phyloP scores from a whole-genome alignment of 2,888 invertebrate species.

The Melipona bicolor region DNA sequence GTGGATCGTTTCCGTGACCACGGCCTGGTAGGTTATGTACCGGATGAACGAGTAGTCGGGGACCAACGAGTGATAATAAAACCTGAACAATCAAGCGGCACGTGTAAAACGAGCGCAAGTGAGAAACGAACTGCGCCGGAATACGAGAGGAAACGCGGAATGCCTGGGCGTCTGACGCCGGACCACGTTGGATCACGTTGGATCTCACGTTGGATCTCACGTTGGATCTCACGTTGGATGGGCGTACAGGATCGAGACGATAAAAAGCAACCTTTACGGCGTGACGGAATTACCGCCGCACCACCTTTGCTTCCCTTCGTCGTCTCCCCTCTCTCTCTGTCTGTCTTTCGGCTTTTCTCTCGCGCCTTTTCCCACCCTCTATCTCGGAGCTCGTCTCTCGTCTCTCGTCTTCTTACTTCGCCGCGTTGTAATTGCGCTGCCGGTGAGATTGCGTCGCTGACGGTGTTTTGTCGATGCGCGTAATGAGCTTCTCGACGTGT shows the following conservation, averaged over 20 bases:
- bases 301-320: slow-evolving; percentile 41
- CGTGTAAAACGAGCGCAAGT: slow-evolving; percentile 68
- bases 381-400: neutral
- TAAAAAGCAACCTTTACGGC: slow-evolving; percentile 81
- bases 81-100: slow-evolving; percentile 78
- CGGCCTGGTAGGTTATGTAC: slow-evolving; percentile 37
- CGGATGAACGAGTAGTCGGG: slow-evolving; percentile 65
- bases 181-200: slow-evolving; percentile 56
- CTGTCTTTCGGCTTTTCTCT: neutral
- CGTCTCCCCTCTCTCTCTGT: slow-evolving; percentile 18
- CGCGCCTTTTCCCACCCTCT: too few relatives aligned
- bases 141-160: slow-evolving; percentile 51
- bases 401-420: slow-evolving; percentile 58
- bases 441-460: slow-evolving; percentile 70
- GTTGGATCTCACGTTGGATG: slow-evolving; percentile 63
- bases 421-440: slow-evolving; percentile 75
- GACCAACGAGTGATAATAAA: slow-evolving; percentile 81
- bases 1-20: slow-evolving; percentile 54
- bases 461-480: slow-evolving; percentile 51
- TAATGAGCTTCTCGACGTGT: slow-evolving; percentile 28
- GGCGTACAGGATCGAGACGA: slow-evolving; percentile 70
- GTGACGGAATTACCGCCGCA: slow-evolving; percentile 79
- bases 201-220: slow-evolving; percentile 61
- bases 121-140: slow-evolving; percentile 41
- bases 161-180: slow-evolving; percentile 47